Conservation (phyloP, 2,888 invertebrate species). For the Tricholauxania praeusta region DNA sequence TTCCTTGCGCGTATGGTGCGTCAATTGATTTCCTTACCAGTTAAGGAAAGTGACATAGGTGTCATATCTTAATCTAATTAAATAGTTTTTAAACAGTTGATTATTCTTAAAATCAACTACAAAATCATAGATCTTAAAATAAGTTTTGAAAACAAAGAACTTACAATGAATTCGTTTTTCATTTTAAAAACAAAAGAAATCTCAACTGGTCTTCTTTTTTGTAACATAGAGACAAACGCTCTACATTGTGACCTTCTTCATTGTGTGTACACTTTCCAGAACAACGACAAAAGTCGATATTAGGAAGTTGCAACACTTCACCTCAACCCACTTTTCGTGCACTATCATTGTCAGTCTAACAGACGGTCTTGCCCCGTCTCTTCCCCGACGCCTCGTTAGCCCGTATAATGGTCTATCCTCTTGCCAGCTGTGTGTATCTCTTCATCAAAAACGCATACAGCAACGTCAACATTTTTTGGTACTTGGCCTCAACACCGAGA, state of each 20-base stretch:
- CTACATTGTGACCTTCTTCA: too few relatives aligned
- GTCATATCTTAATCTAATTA: too few relatives aligned
- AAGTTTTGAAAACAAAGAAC: too few relatives aligned
- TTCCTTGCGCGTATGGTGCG: too few relatives aligned
- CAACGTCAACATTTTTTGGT: constrained; percentile 25
- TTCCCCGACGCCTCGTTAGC: not conserved
- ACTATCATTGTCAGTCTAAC: constrained; percentile 31
- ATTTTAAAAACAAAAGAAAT: too few relatives aligned
- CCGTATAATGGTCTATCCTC: not conserved
- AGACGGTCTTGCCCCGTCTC: constrained; percentile 1
- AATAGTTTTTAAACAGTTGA: too few relatives aligned
- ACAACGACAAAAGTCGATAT: constrained; percentile 32
- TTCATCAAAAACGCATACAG: not conserved
- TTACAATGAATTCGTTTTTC: too few relatives aligned
- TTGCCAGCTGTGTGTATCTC: not conserved
- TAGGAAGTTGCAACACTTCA: constrained; percentile 32
- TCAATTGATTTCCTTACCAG: too few relatives aligned
- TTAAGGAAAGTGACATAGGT: too few relatives aligned
- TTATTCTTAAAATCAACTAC: too few relatives aligned
- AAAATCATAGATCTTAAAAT: too few relatives aligned
- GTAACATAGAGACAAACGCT: not conserved
- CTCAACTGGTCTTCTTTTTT: constrained; percentile 10
- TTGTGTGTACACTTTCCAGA: not conserved
- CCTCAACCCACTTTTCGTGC: constrained; percentile 30
- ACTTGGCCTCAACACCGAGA: constrained; percentile 27